phyloP scores from a whole-genome alignment of 2,113 vertebrate genomes.

The Mus pahari region DNA sequence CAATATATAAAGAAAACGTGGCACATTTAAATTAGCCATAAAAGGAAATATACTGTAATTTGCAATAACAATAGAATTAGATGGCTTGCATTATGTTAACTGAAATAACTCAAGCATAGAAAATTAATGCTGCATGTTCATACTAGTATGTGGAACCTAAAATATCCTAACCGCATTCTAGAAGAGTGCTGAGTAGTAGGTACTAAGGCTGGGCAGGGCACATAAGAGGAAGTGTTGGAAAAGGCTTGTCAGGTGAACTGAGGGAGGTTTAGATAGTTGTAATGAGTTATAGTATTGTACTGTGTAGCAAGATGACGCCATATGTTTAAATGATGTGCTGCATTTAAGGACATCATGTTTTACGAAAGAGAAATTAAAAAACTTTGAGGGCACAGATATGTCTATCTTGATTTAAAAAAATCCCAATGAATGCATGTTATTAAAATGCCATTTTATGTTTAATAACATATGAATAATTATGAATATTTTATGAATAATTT shows the following conservation, averaged over 20 bases:
- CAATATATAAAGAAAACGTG: not conserved
- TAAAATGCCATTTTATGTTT: not conserved
- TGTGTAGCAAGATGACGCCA: no score
- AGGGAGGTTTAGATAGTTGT: not conserved
- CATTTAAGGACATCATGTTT: not conserved
- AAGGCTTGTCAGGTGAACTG: not conserved
- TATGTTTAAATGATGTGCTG: not conserved
- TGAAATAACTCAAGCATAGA: not conserved
- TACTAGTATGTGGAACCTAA: not conserved
- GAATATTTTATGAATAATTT: not conserved
- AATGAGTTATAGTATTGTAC: not conserved
- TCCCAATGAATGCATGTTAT: not conserved
- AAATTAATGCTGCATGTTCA: no score
- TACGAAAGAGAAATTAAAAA: not conserved
- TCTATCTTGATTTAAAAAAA: not conserved
- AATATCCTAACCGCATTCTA: not conserved
- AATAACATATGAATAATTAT: not conserved
- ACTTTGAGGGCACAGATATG: not conserved
- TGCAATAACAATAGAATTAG: not conserved
- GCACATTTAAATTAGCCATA: not conserved
- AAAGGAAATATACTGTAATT: not conserved
- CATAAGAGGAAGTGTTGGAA: not conserved
- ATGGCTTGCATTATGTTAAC: not conserved
- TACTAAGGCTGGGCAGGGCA: not conserved
- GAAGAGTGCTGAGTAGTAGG: no score